Percentiles rank a stretch among this genome's conserved stretches.
Conservation (phyloP, 1,140 invertebrate species). For the Sogatella furcifera region DNA sequence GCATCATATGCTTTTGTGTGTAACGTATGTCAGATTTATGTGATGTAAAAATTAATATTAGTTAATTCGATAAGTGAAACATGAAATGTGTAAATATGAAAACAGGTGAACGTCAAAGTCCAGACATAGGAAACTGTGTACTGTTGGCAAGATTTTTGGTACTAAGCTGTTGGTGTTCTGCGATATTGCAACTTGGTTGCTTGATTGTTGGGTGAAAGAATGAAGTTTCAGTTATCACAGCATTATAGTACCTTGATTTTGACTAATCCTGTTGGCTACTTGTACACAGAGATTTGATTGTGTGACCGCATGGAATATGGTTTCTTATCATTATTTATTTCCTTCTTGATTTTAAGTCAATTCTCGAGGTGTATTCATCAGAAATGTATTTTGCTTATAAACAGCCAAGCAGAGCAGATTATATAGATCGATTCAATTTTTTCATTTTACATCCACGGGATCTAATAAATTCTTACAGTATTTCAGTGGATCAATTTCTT, state of each 20-base stretch:
- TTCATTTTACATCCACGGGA: not conserved
- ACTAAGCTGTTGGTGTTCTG: not conserved
- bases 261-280: not conserved
- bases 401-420: not conserved
- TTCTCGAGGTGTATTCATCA: not conserved
- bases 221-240: not conserved
- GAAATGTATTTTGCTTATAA: not conserved
- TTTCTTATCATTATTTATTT: not conserved
- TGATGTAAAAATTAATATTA: slow-evolving; percentile 12
- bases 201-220: not conserved
- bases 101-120: slow-evolving; percentile 5
- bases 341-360: not conserved
- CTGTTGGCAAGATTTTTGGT: not conserved
- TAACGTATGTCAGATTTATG: slow-evolving; percentile 16
- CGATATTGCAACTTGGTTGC: not conserved
- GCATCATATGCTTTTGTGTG: slow-evolving; percentile 13
- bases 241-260: not conserved
- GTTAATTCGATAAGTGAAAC: not conserved
- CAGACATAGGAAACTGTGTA: no score
- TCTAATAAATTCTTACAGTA: not conserved
- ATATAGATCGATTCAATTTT: not conserved
- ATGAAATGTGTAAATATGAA: slow-evolving; percentile 13
- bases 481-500: not conserved
- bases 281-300: slow-evolving; percentile 1
- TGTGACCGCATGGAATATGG: no score